Base-by-base conservation (phyloP, 2,888 invertebrate genomes). In the Cheilosia vulpina region DNA sequence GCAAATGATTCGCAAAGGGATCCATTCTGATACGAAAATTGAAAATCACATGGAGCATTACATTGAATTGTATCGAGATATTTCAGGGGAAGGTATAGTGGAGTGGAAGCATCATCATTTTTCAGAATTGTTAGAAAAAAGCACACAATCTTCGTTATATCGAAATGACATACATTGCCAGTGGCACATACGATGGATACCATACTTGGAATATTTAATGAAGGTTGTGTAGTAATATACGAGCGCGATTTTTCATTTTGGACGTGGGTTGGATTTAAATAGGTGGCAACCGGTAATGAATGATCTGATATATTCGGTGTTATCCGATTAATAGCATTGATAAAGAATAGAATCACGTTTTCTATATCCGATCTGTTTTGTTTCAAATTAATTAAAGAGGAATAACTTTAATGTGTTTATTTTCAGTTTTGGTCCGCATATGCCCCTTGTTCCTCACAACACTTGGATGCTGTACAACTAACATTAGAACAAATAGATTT, bases 401-500 rank as follows among this genome's bases (percentile, higher is more conserved):
- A 38, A 38, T 13, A 38, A 38, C 4, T 38, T 38, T 34, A 34
- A 11, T 11, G 34, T 11, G 2, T 34, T 34, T 13, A 38, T 87
- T 89, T 93, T 92, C 77, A 97, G 96, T 96, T 97, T 92, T 97
- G 97, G 97, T 96, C 96, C 57, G 96, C 96, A 87, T 97, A 96
- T 93, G 96, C 96, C 89, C 95, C 95, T 57, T 97, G 97, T 92
- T 95, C 95, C 88, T 94, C 96, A 58, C 97, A 97, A 91, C 95
- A 96, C 91, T 95, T 96, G 89, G 97, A 97, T 90, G 96, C 97
- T 58, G 96, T 97, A 88, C 96, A 96, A 90, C 93, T 96, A 89
- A 96, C 96, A 41, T 93, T 97, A 89, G 97, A 97, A 90, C 97
- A 97, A 93, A 96, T 97, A 90, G 97, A 97, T 93, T 94, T 96